phyloP scores from a whole-genome alignment of 2,797 vertebrate species.

The Tiaroga cobitis region DNA sequence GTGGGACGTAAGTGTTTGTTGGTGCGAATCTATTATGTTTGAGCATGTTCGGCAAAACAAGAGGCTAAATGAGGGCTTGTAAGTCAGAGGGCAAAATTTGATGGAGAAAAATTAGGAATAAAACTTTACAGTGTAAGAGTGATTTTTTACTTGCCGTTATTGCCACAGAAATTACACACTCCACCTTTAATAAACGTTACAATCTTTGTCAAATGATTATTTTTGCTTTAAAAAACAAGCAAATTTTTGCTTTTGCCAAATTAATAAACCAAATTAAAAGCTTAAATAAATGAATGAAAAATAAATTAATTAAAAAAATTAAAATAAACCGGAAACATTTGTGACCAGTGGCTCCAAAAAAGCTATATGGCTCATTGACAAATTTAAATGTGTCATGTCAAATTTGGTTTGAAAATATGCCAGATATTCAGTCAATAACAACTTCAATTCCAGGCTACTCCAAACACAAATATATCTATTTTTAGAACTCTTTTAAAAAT shows the following conservation, averaged over 20 bases:
- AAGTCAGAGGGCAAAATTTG: constrained; percentile 17
- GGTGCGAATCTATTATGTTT: constrained; percentile 36
- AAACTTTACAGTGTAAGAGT: background rate
- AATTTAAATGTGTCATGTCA: background rate
- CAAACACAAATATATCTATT: background rate
- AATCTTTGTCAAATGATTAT: background rate
- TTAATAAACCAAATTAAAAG: background rate
- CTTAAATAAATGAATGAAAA: background rate
- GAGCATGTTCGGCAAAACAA: constrained; percentile 19
- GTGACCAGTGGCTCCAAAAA: background rate
- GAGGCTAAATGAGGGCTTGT: constrained; percentile 28
- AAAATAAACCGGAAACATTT: background rate
- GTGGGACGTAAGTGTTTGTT: constrained; percentile 45
- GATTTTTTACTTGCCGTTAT: background rate
- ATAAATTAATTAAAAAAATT: too few relatives aligned
- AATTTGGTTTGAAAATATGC: background rate
- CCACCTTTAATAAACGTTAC: background rate
- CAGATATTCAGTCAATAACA: background rate
- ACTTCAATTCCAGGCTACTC: background rate
- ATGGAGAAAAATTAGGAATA: background rate
- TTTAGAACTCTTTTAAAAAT: background rate
- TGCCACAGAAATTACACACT: background rate
- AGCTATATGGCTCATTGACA: background rate
- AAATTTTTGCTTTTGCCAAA: too few relatives aligned
- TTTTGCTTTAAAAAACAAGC: background rate